Conservation (phyloP, 2,113 vertebrate genomes). For the Paracanthobrama guichenoti region DNA sequence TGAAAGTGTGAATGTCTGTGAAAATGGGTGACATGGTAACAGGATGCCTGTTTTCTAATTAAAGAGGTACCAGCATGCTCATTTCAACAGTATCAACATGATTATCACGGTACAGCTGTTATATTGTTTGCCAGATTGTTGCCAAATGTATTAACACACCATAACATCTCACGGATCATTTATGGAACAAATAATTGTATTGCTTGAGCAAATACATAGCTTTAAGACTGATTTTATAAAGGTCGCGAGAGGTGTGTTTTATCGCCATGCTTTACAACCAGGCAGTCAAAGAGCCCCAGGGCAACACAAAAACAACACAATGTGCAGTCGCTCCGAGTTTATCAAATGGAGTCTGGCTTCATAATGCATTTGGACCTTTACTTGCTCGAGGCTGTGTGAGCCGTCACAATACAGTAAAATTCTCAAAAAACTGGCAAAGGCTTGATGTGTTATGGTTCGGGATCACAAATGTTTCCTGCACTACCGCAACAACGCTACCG, state of each 20-base stretch:
- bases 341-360: background rate
- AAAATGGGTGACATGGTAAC: background rate
- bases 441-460: background rate
- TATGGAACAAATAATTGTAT: background rate
- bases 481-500: background rate
- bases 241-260: background rate
- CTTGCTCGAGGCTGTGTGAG: background rate
- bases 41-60: background rate
- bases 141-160: background rate
- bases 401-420: background rate
- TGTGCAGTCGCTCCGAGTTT: background rate
- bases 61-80: background rate
- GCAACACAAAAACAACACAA: background rate
- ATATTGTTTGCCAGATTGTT: background rate
- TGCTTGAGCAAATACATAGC: background rate
- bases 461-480: background rate
- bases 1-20: background rate
- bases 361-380: background rate
- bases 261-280: background rate
- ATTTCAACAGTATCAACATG: background rate
- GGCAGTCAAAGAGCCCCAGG: background rate
- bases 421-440: background rate
- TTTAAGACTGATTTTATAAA: background rate
- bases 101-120: constrained; percentile 6
- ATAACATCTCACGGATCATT: constrained; percentile 1